Conservation (phyloP, 2,113 vertebrate genomes). For the Seriola rivoliana region DNA sequence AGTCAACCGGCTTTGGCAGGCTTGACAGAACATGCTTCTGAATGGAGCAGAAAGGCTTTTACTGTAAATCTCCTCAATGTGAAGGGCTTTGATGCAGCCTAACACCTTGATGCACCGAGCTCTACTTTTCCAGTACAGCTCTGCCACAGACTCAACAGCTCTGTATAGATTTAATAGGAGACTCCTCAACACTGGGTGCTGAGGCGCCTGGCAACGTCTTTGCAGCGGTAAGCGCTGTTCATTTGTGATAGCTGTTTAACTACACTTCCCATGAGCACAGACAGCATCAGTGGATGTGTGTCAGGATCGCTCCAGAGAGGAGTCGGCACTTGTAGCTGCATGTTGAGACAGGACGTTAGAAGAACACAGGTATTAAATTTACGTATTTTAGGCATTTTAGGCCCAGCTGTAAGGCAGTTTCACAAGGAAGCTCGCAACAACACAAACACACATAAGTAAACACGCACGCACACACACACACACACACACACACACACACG, state of each 20-base stretch:
- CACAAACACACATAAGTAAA: conserved; percentile 25
- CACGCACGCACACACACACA: conserved; percentile 29
- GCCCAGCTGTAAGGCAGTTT: conserved; percentile 40
- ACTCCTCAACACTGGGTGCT: conserved; percentile 36
- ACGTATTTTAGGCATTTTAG: conserved; percentile 39
- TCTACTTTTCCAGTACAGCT: conserved; percentile 44
- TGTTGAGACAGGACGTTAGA: conserved; percentile 50
- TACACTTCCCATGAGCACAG: conserved; percentile 63
- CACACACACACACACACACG: conserved; percentile 34
- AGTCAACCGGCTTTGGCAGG: conserved; percentile 29
- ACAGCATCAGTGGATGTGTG: conserved; percentile 50
- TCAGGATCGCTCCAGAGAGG: conserved; percentile 45
- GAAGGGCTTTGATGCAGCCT: conserved; percentile 62
- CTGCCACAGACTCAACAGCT: conserved; percentile 50
- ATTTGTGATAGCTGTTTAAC: conserved; percentile 66
- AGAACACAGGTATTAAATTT: conserved; percentile 57
- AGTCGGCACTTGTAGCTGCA: conserved; percentile 39
- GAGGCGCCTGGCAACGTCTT: conserved; percentile 48
- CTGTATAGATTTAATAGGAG: conserved; percentile 59
- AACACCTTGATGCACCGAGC: conserved; percentile 63
- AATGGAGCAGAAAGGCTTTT: conserved; percentile 56
- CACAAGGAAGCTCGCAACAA: conserved; percentile 19
- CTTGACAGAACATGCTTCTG: conserved; percentile 50
- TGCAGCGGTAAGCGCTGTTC: conserved; percentile 46
- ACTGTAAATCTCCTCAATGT: conserved; percentile 63